Evolutionary conservation across 2,113 vertebrate genomes (phyloP), one percentile per base, ranked within the genome.

Genomic region (Cyprinodon brontotheroides): DNA sequence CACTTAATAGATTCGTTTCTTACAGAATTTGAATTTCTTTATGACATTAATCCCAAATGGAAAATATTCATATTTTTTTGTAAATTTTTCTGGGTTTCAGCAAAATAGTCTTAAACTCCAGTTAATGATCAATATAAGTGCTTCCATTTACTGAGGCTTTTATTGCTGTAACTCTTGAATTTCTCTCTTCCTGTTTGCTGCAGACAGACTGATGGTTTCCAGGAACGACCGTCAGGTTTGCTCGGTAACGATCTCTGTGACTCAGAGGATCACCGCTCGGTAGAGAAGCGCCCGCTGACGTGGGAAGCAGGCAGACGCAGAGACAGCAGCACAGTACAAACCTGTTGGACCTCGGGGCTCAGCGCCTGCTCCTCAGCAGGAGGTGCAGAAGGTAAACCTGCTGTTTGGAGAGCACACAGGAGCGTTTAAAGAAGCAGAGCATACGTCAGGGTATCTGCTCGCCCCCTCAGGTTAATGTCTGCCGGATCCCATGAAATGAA

Each of bases 361-460:
- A 11, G 61, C 61, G 39, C 72, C 79, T 75, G 36, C 68, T 75
- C 62, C 6, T 50, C 67, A 53, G 63, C 63, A 68, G 68, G n/a
- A 69, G 2, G 60, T 43, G 37, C n/a, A 61, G 69, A 59, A 0
- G 61, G 57, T 15, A 68, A 70, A 39, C 40, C 66, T 78, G 57
- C 80, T 82, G 76, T 83, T 77, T 48, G 63, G 64, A 78, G 78
- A 84, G 65, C 76, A 78, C 75, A 84, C 22, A 41, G 47, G 36
- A 68, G 84, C 82, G 45, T 73, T 40, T 14, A 13, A 15, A 74
- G 47, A 71, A 78, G 80, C 87, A 43, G 57, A 11, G 73, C 61
- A 66, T 45, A 74, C 22, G n/a, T 75, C 82, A 78, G 85, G 77
- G 13, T 61, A 74, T 74, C 87, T 87, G 83, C 80, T 69, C 13